Evolutionary conservation across 2,113 vertebrate genomes (phyloP), one percentile per base, ranked within the genome.

Genomic region (Heptranchias perlo): DNA sequence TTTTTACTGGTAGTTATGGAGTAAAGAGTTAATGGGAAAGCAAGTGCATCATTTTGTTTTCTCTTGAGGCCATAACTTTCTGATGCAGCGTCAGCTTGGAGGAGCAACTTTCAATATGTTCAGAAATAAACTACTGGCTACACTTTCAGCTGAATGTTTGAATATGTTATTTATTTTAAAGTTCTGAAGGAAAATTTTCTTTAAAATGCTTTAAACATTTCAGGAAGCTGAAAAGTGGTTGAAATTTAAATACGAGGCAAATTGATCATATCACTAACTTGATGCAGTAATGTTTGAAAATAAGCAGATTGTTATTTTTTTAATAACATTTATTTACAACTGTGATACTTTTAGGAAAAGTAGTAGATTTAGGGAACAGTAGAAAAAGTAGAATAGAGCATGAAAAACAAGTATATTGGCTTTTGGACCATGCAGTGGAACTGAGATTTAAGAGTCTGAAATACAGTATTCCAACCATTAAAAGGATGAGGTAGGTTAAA

Each of bases 351-450:
- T 16, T 62, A 18, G 16, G 35, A 18, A 94, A 21, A 31, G 39
- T 31, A 89, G 25, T 69, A 31, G 25, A 67, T 94, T 44, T 94
- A 44, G n/a, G 87, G 21, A 31, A 69, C 25, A 25, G 61, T 47
- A 21, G 64, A 25, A 65, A 86, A 18, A 28, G 49, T 25, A 52
- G n/a, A 47, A 86, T 49, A 49, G 14, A 94, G 35, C 3, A 65
- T 94, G n/a, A 94, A 39, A 76, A 44, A 86, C 39, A 28, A 67
- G 64, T 49, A 65, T 28, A 16, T 67, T 69, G 93, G 44, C 62
- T 95, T 94, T 95, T 95, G 23, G 23, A 95, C 18, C 61, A 49
- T 65, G 64, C 39, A 95, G n/a, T 94, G 44, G 7, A 94, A 47
- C 39, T 94, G 64, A 47, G 4, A 69, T 69, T 67, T 94, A 58